Percentiles rank a stretch among this genome's conserved stretches.
Conservation (phyloP, 1,140 invertebrate genomes). For the Temnothorax nylanderi region DNA sequence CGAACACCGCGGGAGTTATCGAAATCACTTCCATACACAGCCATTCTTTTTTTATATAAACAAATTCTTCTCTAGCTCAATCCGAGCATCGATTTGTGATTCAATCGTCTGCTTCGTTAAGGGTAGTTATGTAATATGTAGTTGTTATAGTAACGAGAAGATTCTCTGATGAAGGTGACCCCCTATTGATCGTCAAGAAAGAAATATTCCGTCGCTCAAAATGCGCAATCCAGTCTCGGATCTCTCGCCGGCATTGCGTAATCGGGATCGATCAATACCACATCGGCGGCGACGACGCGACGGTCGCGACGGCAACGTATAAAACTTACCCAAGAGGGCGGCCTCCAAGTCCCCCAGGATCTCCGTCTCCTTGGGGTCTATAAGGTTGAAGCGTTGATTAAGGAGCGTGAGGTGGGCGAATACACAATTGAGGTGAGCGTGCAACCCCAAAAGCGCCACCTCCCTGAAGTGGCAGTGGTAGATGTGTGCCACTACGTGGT, state of each 20-base stretch:
- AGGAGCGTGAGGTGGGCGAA: conserved; percentile 98
- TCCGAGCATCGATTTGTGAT: neutral
- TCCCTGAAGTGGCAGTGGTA: conserved; percentile 99
- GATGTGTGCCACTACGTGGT: conserved; percentile 98
- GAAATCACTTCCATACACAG: neutral
- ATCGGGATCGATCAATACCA: conserved; percentile 57
- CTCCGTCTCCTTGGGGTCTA: conserved; percentile 98
- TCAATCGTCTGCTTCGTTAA: neutral
- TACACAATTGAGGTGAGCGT: conserved; percentile 97
- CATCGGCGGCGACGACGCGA: conserved; percentile 16
- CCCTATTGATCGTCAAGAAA: conserved; percentile 2
- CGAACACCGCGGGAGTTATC: neutral
- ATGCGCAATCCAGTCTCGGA: conserved; percentile 26
- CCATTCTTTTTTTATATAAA: conserved; percentile 2
- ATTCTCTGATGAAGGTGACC: neutral
- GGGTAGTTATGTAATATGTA: no score
- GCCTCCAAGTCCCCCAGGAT: conserved; percentile 94
- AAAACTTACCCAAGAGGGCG: conserved; percentile 87
- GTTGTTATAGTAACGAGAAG: neutral
- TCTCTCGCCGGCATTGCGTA: conserved; percentile 47
- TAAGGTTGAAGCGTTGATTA: conserved; percentile 96
- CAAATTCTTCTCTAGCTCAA: neutral
- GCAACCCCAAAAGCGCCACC: conserved; percentile 95
- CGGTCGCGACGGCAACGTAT: neutral
- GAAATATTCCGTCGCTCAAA: neutral